Evolutionary conservation across 2,113 vertebrate species (phyloP).

Genomic region (Glaucidium brasilianum): DNA sequence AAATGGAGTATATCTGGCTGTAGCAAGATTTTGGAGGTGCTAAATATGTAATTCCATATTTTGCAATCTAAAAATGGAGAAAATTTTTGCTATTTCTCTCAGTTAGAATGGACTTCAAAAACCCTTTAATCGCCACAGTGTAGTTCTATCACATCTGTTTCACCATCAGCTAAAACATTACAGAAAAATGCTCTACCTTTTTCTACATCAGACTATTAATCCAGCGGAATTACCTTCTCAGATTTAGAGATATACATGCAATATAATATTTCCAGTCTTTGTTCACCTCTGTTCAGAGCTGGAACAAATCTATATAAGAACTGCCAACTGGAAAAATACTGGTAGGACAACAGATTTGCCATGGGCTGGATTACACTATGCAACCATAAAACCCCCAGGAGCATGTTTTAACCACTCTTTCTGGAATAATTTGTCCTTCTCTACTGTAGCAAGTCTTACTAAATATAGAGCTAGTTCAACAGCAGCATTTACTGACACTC

Average conservation of each 20-base stretch:
- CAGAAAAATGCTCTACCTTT: not conserved
- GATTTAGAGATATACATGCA: not conserved
- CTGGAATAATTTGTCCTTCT: not conserved
- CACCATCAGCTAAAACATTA: not conserved
- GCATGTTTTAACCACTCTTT: slow-evolving; percentile 15
- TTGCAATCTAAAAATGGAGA: not conserved
- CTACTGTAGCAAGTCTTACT: not conserved
- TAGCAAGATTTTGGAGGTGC: not conserved
- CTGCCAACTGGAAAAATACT: slow-evolving; percentile 27
- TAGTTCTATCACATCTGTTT: not conserved
- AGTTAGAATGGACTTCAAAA: not conserved
- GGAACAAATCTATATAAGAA: not conserved
- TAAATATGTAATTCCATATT: not conserved
- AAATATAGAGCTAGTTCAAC: not conserved
- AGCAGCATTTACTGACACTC: not conserved
- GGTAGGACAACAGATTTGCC: not conserved
- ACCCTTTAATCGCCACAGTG: not conserved
- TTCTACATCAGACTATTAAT: not conserved
- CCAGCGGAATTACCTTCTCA: not conserved
- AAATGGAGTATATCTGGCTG: not conserved
- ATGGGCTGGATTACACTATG: slow-evolving; percentile 1
- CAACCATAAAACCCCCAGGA: not conserved
- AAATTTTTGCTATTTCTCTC: not conserved
- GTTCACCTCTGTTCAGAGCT: not conserved
- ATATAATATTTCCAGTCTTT: not conserved